Conservation (phyloP, 2,888 invertebrate genomes). For the Halictus quadricinctus region DNA sequence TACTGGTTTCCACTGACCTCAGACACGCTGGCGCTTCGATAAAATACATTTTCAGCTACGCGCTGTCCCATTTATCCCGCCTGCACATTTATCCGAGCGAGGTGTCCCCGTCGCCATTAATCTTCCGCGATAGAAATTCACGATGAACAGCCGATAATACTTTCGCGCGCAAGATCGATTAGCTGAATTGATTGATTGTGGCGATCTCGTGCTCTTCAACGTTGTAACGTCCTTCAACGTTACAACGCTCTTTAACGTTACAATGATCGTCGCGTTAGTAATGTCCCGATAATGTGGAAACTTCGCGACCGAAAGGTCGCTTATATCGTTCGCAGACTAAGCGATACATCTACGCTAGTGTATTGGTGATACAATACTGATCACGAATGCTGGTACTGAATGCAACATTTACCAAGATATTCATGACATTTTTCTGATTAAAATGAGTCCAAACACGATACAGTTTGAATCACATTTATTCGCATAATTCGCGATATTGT, state of each 20-base stretch:
- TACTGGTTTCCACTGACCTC: slow-evolving; percentile 52
- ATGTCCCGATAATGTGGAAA: not conserved
- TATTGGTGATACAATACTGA: not conserved
- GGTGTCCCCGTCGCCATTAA: slow-evolving; percentile 39
- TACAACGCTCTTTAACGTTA: not conserved
- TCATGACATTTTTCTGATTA: not conserved
- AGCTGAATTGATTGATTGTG: not conserved
- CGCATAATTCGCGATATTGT: too few relatives aligned
- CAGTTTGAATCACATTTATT: not conserved
- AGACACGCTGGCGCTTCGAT: slow-evolving; percentile 64
- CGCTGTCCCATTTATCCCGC: slow-evolving; percentile 43
- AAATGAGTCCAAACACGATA: not conserved
- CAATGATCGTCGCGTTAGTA: not conserved
- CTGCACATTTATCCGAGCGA: slow-evolving; percentile 23
- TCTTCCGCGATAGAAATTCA: slow-evolving; percentile 28
- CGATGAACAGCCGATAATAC: not conserved
- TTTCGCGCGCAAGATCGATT: not conserved
- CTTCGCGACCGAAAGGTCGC: not conserved
- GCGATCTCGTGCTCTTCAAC: not conserved
- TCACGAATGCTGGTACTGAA: not conserved
- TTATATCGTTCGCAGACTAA: not conserved
- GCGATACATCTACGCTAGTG: not conserved
- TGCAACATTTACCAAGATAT: not conserved
- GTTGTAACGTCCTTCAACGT: not conserved
- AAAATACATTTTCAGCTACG: slow-evolving; percentile 46